Evolutionary conservation across 1,140 invertebrate species (phyloP), one percentile per base, ranked within the genome.

Genomic region (Zaprionus davidi): DNA sequence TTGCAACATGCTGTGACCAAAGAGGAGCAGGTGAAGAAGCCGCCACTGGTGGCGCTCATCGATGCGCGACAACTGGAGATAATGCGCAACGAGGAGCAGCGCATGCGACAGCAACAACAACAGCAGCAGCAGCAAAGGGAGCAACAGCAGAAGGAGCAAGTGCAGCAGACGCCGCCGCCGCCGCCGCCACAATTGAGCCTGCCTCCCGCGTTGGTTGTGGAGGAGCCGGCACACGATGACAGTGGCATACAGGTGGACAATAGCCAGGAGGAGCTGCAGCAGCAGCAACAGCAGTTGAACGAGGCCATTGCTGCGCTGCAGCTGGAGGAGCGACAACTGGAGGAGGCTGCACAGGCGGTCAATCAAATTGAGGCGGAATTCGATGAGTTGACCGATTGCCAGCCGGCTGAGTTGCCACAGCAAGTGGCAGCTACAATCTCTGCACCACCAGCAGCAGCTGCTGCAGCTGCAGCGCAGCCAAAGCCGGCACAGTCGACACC

Each of bases 191-290:
- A 34, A 34, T 34, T 65, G 66, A 56, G 58, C 31, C 46, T 71
- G 28, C 83, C 76, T 6, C 85, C 84, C 20, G 74, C 78, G 9
- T 17, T 88, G 20, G 44, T 88, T 53, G 72, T 88, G 36, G 93
- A 94, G 41, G 93, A 93, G 60, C 59, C 62, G n/a, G 34, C 62
- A 13, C 63, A 92, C 94, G 96, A 97, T 90, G 96, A 97, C 79
- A 97, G 96, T 65, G 96, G 96, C 4, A 97, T 97, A 62, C 96
- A 97, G 77, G 97, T 96, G 38, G 84, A 88, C 49, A 28, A 95
- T 24, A 51, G 20, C 95, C 58, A 60, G 2, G 96, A 96, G 86
- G 96, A 90, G 38, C 44, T 82, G 36, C 75, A 84, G 51, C 83
- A 90, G 28, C 91, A 90, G 63, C 84, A 92, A 49, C 79, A 83